These are phyloP conservation scores for Acanthosepion pharaonis DNA, from an alignment of 2,888 invertebrate species.

Conservation along the genomic window DNA sequence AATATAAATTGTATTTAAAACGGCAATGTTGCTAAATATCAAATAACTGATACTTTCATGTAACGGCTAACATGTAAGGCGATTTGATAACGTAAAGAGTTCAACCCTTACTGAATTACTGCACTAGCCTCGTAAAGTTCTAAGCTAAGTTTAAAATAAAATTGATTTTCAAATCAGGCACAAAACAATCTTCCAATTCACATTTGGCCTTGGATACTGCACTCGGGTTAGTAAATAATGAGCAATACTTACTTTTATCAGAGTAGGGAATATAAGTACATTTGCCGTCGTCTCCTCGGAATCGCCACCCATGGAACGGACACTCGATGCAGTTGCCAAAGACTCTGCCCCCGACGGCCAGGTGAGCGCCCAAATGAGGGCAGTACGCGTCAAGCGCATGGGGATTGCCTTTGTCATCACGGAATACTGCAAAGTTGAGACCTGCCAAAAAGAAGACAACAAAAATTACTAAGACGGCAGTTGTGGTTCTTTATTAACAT, in stretches of 20 bases:
- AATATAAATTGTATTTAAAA: too few species aligned
- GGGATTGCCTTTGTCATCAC: slow-evolving; percentile 79
- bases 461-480: neutral
- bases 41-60: too few species aligned
- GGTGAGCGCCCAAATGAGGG: slow-evolving; percentile 91
- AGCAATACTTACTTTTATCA: slow-evolving; percentile 76
- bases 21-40: too few species aligned
- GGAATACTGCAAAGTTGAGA: slow-evolving; percentile 83
- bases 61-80: too few species aligned
- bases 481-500: neutral
- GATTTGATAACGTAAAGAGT: too few species aligned
- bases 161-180: too few species aligned
- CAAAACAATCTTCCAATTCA: too few species aligned
- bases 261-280: slow-evolving; percentile 85
- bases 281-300: slow-evolving; percentile 83
- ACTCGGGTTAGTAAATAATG: neutral
- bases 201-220: neutral
- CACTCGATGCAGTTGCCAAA: slow-evolving; percentile 86
- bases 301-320: slow-evolving; percentile 92
- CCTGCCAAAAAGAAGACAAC: slow-evolving; percentile 75
- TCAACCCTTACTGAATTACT: too few species aligned
- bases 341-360: slow-evolving; percentile 84
- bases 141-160: too few species aligned
- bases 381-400: slow-evolving; percentile 89
- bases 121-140: too few species aligned